Conservation (phyloP, 2,797 vertebrate species). For the Macropodus opercularis region DNA sequence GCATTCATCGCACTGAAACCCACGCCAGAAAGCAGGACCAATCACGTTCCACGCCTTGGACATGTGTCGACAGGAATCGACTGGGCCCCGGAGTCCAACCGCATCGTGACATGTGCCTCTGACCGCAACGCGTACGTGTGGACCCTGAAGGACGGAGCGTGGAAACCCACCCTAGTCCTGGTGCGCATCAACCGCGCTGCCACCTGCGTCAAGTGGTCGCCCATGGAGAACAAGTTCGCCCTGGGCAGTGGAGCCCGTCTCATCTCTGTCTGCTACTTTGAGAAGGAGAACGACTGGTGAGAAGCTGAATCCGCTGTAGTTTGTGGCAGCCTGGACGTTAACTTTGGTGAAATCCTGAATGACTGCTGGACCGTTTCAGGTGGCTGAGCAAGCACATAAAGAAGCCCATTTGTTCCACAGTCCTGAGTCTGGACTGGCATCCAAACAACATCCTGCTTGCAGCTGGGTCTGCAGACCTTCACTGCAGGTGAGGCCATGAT, state of each 20-base stretch:
- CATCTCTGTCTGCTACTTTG: conserved; percentile 88
- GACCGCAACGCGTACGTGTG: conserved; percentile 82
- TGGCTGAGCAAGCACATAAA: conserved; percentile 88
- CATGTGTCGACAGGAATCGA: conserved; percentile 70
- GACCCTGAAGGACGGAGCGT: conserved; percentile 70
- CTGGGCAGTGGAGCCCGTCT: conserved; percentile 85
- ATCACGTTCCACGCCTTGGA: too few relatives aligned
- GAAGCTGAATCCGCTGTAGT: too few relatives aligned
- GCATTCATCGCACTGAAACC: too few relatives aligned
- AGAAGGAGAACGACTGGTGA: conserved; percentile 86
- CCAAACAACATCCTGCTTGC: conserved; percentile 86
- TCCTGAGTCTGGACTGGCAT: conserved; percentile 84
- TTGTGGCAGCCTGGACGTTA: too few relatives aligned
- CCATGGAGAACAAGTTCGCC: conserved; percentile 84
- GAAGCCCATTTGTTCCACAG: conserved; percentile 81
- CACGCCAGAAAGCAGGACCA: too few relatives aligned
- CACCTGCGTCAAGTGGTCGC: conserved; percentile 82
- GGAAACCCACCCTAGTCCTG: conserved; percentile 82
- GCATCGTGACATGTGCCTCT: conserved; percentile 73
- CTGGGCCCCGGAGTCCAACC: conserved; percentile 81
- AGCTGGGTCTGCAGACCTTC: conserved; percentile 79
- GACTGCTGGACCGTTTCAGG: conserved; percentile 79
- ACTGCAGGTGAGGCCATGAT: conserved; percentile 83
- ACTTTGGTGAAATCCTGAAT: too few relatives aligned
- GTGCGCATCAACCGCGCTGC: conserved; percentile 82